phyloP scores from a whole-genome alignment of 2,797 vertebrate genomes.

The Pipistrellus kuhlii region DNA sequence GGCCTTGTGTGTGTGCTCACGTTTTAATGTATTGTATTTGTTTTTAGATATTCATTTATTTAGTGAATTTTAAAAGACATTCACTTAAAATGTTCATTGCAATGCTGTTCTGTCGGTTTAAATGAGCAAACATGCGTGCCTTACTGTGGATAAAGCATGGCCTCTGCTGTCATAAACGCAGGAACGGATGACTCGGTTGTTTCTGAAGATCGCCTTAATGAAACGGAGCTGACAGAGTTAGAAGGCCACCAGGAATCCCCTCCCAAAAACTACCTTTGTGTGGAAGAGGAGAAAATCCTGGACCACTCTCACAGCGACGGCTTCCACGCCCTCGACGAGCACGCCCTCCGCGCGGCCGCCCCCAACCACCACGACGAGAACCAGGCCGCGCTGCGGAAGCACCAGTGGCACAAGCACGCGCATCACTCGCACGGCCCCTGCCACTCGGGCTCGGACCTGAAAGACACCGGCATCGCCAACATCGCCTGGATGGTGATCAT shows the following conservation, averaged over 20 bases:
- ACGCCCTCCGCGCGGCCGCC: conserved; percentile 82
- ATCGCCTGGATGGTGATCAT: conserved; percentile 99
- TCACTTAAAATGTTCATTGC: neutral
- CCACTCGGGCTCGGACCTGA: conserved; percentile 97
- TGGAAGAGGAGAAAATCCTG: conserved; percentile 86
- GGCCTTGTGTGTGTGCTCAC: neutral
- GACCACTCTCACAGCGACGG: conserved; percentile 84
- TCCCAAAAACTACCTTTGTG: conserved; percentile 87
- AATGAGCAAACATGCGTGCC: neutral
- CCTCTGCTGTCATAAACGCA: conserved; percentile 72
- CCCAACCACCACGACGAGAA: conserved; percentile 86
- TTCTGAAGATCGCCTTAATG: conserved; percentile 93
- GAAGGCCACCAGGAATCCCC: conserved; percentile 91
- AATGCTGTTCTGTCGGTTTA: neutral
- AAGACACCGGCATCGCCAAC: conserved; percentile 96
- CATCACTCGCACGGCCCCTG: conserved; percentile 97
- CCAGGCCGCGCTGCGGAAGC: conserved; percentile 86
- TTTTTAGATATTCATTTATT: neutral
- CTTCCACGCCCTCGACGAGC: conserved; percentile 79
- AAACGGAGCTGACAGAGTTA: conserved; percentile 93
- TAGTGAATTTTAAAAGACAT: conserved; percentile 12
- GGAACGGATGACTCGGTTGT: conserved; percentile 89
- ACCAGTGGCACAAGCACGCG: conserved; percentile 90
- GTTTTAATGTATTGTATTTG: neutral
- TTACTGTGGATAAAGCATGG: neutral